These are phyloP conservation scores for Cuniculus paca DNA, from an alignment of 2,797 vertebrate species.

Conservation along the genomic window DNA sequence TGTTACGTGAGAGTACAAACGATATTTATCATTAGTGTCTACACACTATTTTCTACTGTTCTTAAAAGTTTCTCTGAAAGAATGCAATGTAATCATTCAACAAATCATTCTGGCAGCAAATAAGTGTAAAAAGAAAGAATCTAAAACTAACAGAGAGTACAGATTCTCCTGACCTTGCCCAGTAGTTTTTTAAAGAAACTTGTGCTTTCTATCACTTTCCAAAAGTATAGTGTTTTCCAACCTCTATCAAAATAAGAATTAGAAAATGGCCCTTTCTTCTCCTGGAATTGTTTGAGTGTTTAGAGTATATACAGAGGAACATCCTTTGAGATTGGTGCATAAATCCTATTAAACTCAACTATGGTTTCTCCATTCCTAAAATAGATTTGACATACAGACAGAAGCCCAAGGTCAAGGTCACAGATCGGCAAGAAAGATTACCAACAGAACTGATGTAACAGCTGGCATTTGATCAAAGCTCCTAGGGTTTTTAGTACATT, in stretches of 20 bases:
- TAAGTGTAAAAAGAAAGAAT: not conserved
- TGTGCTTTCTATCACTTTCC: not conserved
- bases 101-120: conserved; percentile 8
- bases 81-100: conserved; percentile 44
- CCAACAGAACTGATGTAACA: conserved; percentile 93
- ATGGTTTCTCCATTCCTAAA: conserved; percentile 83
- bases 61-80: not conserved
- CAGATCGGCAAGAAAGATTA: conserved; percentile 92
- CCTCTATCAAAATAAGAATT: conserved; percentile 67
- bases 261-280: conserved; percentile 53
- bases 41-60: not conserved
- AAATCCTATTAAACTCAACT: conserved; percentile 85
- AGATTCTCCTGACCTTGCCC: conserved; percentile 5
- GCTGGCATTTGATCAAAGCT: conserved; percentile 96
- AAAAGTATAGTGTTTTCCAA: conserved; percentile 35
- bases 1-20: not conserved
- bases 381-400: conserved; percentile 89
- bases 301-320: conserved; percentile 23
- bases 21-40: conserved; percentile 33
- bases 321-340: conserved; percentile 65
- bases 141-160: not conserved
- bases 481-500: conserved; percentile 82
- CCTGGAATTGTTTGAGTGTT: conserved; percentile 59
- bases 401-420: conserved; percentile 96
- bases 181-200: not conserved